These are phyloP conservation scores for Australoheros scitulus DNA, from an alignment of 2,113 vertebrate species.

Conservation along the genomic window DNA sequence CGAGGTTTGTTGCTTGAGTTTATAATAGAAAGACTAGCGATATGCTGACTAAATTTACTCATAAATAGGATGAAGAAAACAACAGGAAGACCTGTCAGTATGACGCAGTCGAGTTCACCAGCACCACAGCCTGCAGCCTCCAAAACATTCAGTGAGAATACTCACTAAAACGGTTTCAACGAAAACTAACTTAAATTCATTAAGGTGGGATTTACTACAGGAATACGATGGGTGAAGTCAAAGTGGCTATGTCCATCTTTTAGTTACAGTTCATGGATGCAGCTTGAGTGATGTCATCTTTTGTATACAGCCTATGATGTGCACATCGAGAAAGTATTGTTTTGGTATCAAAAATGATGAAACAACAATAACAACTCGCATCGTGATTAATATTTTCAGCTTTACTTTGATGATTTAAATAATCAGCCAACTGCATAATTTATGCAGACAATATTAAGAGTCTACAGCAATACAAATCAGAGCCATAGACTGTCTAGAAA, in stretches of 20 bases:
- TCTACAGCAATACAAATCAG: rapidly evolving
- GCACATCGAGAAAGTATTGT: too few species aligned
- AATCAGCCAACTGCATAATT: background rate
- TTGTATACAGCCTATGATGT: background rate
- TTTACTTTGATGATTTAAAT: background rate
- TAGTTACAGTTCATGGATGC: background rate
- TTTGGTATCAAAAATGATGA: too few species aligned
- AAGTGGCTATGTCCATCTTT: background rate
- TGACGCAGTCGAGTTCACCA: background rate
- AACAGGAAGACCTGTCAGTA: too few species aligned
- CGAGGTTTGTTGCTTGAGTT: too few species aligned
- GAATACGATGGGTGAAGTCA: background rate
- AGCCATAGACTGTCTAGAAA: background rate
- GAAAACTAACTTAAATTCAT: background rate
- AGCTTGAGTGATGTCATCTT: rapidly evolving
- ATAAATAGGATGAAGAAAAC: background rate
- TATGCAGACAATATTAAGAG: background rate
- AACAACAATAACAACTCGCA: too few species aligned
- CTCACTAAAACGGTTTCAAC: background rate
- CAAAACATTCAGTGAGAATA: too few species aligned
- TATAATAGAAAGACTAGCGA: too few species aligned
- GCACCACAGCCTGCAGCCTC: background rate
- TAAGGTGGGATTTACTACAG: too few species aligned
- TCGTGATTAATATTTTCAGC: background rate
- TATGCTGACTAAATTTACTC: background rate